Conservation (phyloP, 2,113 vertebrate species). For the Ictidomys tridecemlineatus region DNA sequence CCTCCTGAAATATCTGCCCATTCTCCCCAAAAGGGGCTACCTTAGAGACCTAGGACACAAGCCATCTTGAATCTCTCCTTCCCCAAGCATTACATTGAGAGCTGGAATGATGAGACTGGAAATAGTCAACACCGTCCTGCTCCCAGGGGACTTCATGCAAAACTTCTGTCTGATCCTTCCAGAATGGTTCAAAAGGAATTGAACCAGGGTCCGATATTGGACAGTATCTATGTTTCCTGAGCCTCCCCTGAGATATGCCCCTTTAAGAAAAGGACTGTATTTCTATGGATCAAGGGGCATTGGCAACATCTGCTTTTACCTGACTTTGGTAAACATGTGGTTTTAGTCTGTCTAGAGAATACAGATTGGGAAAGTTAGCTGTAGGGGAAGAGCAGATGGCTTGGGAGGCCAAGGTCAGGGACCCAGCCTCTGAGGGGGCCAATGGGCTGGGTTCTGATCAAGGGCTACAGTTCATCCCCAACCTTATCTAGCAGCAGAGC, state of each 20-base stretch:
- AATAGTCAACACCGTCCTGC: background rate
- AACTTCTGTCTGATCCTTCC: background rate
- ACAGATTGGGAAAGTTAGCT: background rate
- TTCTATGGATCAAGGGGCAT: background rate
- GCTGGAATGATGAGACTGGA: background rate
- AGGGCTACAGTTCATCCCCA: background rate
- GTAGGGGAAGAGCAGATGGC: background rate
- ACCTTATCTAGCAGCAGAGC: background rate
- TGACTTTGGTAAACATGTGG: background rate
- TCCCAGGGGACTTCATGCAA: background rate
- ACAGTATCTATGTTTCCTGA: background rate
- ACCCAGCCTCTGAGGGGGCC: background rate
- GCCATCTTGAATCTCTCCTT: background rate
- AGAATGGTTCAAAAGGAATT: background rate
- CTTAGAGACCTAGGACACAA: background rate
- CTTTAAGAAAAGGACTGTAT: background rate
- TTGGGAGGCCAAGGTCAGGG: background rate
- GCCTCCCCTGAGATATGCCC: background rate
- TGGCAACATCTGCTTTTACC: background rate
- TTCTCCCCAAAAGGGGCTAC: background rate
- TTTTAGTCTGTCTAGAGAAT: background rate
- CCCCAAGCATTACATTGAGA: fast-evolving
- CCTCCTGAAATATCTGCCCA: background rate
- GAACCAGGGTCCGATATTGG: background rate
- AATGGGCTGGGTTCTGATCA: background rate